Conservation (phyloP, 2,888 invertebrate genomes). For the Calameuta pallipes region DNA sequence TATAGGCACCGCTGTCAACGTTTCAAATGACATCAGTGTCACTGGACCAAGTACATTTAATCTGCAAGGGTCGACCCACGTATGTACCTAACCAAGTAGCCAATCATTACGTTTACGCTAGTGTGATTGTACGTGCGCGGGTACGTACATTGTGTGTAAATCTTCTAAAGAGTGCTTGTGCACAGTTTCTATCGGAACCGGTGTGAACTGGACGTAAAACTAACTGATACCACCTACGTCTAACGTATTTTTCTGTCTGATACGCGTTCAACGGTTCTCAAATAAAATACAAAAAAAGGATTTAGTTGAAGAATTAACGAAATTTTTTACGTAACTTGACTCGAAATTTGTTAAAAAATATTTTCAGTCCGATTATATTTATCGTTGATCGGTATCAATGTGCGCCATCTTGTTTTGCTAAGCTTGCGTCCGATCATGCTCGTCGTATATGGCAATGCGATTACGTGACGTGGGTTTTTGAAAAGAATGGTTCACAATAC, state of each 20-base stretch:
- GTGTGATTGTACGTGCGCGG: not conserved
- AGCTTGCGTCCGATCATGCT: not conserved
- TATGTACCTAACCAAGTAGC: not conserved
- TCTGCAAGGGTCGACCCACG: not conserved
- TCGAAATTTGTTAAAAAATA: not conserved
- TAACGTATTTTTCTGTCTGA: not conserved
- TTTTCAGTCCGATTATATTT: not conserved
- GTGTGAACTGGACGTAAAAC: conserved; percentile 22
- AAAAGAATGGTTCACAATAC: not conserved
- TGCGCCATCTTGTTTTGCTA: not conserved
- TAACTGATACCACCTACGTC: conserved; percentile 7
- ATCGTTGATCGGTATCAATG: not conserved
- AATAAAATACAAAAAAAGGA: not conserved
- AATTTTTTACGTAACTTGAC: not conserved
- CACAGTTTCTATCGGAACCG: conserved; percentile 15
- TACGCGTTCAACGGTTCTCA: not conserved
- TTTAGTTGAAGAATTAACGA: not conserved
- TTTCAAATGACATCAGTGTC: conserved; percentile 1
- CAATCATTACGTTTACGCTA: not conserved
- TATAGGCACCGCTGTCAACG: not conserved
- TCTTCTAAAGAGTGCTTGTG: not conserved
- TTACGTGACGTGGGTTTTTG: not conserved
- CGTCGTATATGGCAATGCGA: not conserved
- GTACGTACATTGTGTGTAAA: not conserved
- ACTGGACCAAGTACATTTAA: conserved; percentile 2